Evolutionary conservation across 2,888 invertebrate genomes (phyloP).

Genomic region (Eilema caniola): DNA sequence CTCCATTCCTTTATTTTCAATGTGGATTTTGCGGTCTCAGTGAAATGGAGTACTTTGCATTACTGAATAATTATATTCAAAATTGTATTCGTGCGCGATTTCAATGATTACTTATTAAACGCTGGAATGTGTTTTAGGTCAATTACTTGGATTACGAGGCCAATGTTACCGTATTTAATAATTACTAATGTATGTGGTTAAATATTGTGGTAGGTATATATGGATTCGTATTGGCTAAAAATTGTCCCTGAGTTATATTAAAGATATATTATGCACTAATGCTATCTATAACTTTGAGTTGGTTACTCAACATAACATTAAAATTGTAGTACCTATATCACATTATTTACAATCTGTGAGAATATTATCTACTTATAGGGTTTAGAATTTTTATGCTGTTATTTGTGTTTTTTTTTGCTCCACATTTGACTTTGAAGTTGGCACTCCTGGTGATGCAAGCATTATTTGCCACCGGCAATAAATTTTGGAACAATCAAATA

Average conservation of each 20-base stretch:
- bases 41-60: conserved; percentile 30
- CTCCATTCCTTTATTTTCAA: conserved; percentile 51
- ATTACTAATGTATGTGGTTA: neutral
- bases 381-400: too few species aligned
- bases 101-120: neutral
- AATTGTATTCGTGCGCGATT: neutral
- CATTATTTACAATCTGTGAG: too few species aligned
- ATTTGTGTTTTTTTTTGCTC: too few species aligned
- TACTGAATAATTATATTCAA: neutral
- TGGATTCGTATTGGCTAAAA: neutral
- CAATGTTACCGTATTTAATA: neutral
- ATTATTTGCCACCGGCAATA: too few species aligned
- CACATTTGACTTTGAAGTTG: too few species aligned
- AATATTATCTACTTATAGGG: too few species aligned
- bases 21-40: conserved; percentile 44
- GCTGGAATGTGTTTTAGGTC: neutral
- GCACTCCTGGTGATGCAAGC: too few species aligned
- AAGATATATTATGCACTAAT: too few species aligned
- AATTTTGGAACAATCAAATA: neutral
- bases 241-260: too few species aligned
- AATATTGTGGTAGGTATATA: neutral
- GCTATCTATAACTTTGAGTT: too few species aligned
- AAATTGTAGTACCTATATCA: too few species aligned
- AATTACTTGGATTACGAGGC: neutral
- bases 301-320: too few species aligned